Evolutionary conservation across 2,113 vertebrate genomes (phyloP), one percentile per base, ranked within the genome.

Genomic region (Lepisosteus osseus): DNA sequence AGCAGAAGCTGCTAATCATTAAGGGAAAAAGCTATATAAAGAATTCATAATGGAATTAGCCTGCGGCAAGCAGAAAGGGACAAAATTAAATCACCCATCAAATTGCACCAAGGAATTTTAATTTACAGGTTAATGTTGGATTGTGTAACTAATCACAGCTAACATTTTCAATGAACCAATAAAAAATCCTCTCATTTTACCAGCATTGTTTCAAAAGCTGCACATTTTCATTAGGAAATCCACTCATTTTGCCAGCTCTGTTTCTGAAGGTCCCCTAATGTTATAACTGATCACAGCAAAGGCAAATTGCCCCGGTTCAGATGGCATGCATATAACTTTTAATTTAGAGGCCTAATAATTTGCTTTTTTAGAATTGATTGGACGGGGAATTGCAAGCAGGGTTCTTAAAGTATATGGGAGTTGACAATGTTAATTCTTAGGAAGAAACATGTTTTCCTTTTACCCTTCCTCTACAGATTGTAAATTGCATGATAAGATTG

Each of bases 21-120:
- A 96, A 97, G 95, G 94, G 95, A 94, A 97, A 97, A 95, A 94
- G 95, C 96, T 98, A 96, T 98, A 98, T 97, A 98, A 98, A 98
- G 97, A 98, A 97, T 98, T 98, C 95, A 98, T 98, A 97, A 99
- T 98, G 95, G 96, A 96, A 98, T 98, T 97, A 98, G 95, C 96
- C 96, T 90, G 93, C 93, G 93, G 97, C 95, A 89, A 95, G 93
- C 89, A 90, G 94, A 94, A 93, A 91, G 92, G 91, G 92, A 95
- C 93, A 93, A 95, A 98, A 98, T 99, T 98, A 98, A 99, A 98
- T 99, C 97, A 98, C 95, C 96, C 96, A 97, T 98, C 96, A 99
- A 98, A 98, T 96, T 98, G 96, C 95, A 96, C 92, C 91, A 95
- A 96, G 94, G 94, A 96, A 97, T 99, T 98, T 98, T 98, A 98